phyloP scores from a whole-genome alignment of 2,113 vertebrate species.

The Notarius quadriscutis region DNA sequence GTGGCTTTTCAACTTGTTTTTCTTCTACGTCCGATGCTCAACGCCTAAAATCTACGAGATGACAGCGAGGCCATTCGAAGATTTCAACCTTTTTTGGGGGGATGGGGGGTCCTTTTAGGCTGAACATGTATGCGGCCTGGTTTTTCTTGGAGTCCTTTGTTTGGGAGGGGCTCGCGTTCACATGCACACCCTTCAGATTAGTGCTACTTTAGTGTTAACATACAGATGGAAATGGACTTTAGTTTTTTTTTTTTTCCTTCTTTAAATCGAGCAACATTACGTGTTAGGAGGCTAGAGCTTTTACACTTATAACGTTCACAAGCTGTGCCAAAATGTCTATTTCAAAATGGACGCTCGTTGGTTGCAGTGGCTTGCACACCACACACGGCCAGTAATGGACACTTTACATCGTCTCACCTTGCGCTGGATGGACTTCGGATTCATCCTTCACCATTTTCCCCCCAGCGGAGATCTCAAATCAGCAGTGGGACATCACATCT shows the following conservation, averaged over 20 bases:
- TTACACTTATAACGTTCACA: neutral
- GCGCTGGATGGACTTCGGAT: conserved; percentile 35
- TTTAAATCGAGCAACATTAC: neutral
- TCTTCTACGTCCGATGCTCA: neutral
- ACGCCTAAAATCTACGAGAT: neutral
- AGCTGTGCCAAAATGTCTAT: conserved; percentile 70
- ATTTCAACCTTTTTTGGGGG: neutral
- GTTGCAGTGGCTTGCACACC: conserved; percentile 43
- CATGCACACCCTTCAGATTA: conserved; percentile 8
- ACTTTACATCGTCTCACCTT: neutral
- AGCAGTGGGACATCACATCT: conserved; percentile 23
- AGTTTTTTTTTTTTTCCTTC: neutral
- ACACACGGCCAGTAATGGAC: conserved; percentile 39
- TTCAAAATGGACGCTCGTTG: conserved; percentile 78
- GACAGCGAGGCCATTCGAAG: neutral
- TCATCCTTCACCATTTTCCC: neutral
- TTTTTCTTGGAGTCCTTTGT: conserved; percentile 61
- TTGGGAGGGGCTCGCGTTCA: conserved; percentile 60
- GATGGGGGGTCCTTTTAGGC: neutral
- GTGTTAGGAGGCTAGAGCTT: neutral
- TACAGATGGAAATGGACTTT: conserved; percentile 66
- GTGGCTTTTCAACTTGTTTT: conserved; percentile 51
- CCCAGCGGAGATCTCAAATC: conserved; percentile 16
- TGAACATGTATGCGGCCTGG: neutral
- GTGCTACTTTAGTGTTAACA: neutral